These are phyloP conservation scores for Aphis craccivora DNA, from an alignment of 1,140 invertebrate species.

Conservation along the genomic window DNA sequence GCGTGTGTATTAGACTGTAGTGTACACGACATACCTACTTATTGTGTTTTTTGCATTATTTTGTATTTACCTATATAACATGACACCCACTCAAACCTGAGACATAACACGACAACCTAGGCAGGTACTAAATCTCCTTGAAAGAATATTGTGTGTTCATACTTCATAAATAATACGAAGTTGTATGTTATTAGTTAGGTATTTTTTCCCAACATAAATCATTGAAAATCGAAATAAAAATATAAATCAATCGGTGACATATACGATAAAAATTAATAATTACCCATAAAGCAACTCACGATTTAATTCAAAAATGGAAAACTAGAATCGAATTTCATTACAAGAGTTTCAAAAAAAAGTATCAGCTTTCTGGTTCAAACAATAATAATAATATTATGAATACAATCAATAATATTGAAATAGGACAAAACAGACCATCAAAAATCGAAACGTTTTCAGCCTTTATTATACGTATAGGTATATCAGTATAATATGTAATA, in stretches of 20 bases:
- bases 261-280: not conserved
- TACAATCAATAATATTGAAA: not conserved
- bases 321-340: not conserved
- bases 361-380: not conserved
- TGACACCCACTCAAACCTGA: not conserved
- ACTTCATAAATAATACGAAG: not conserved
- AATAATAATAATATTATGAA: not conserved
- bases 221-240: not conserved
- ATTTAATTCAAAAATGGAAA: not conserved
- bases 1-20: not conserved
- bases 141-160: not conserved
- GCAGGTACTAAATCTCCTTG: not conserved
- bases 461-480: not conserved
- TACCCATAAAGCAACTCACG: not conserved
- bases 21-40: not conserved
- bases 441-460: not conserved
- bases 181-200: not conserved
- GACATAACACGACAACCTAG: not conserved
- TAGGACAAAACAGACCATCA: not conserved
- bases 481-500: not conserved
- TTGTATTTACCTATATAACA: not conserved
- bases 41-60: not conserved
- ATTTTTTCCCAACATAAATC: not conserved
- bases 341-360: not conserved
- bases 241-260: not conserved